Evolutionary conservation across 2,888 invertebrate genomes (phyloP).

Genomic region (Lydus trimaculatus): DNA sequence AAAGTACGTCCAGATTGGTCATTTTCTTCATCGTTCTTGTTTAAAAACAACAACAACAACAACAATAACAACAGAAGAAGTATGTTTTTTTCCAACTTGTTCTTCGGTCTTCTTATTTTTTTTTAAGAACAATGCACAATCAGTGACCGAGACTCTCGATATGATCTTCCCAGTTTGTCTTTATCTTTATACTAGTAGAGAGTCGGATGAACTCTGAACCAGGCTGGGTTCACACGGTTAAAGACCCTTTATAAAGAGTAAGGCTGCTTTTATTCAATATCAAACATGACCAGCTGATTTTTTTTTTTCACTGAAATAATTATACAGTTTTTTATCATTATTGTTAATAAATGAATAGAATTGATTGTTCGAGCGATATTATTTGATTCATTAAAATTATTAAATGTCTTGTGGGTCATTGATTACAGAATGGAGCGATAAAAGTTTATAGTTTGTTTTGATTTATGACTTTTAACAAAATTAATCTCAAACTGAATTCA

Average conservation of each 20-base stretch:
- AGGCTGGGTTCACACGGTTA: slow-evolving; percentile 15
- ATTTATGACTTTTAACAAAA: too few relatives aligned
- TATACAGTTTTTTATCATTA: neutral
- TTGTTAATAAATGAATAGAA: neutral
- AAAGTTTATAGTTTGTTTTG: too few relatives aligned
- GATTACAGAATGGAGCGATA: too few relatives aligned
- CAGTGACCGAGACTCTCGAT: slow-evolving; percentile 11
- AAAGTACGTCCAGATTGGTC: slow-evolving; percentile 4
- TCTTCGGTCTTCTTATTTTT: neutral
- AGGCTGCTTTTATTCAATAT: neutral
- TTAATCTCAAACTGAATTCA: too few relatives aligned
- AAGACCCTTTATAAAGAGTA: slow-evolving; percentile 8
- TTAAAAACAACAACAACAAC: neutral
- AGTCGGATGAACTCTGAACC: slow-evolving; percentile 15
- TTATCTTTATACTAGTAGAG: neutral
- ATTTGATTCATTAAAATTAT: too few relatives aligned
- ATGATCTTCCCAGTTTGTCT: slow-evolving; percentile 12
- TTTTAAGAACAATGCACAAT: slow-evolving; percentile 13
- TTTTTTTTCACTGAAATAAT: too few relatives aligned
- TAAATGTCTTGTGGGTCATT: too few relatives aligned
- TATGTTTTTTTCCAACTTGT: neutral
- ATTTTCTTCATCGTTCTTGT: neutral
- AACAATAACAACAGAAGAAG: neutral
- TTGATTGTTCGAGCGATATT: neutral
- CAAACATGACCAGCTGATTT: neutral